Evolutionary conservation across 2,888 invertebrate genomes (phyloP).

Genomic region (Volucella zonaria): DNA sequence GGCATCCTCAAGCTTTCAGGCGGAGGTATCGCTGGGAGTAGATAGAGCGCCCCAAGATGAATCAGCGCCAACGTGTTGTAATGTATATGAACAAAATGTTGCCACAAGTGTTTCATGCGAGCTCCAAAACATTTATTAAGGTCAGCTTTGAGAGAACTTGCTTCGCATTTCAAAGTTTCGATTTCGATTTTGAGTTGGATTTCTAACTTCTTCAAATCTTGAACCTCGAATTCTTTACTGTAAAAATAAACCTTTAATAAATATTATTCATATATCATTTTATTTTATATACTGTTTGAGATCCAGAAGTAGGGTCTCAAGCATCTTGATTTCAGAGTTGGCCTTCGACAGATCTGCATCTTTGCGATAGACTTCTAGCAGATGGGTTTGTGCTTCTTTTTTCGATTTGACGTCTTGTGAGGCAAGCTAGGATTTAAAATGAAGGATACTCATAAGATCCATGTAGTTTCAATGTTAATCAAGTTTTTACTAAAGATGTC

Average conservation of each 20-base stretch:
- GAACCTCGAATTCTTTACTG: slow-evolving; percentile 75
- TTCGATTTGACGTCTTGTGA: slow-evolving; percentile 63
- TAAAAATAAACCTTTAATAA: neutral
- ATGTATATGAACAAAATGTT: slow-evolving; percentile 76
- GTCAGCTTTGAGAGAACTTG: slow-evolving; percentile 74
- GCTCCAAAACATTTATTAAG: slow-evolving; percentile 77
- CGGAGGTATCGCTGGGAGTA: slow-evolving; percentile 79
- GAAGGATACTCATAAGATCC: too few species aligned
- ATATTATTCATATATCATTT: neutral
- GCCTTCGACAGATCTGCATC: slow-evolving; percentile 54
- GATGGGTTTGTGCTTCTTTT: slow-evolving; percentile 69
- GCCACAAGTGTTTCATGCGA: slow-evolving; percentile 77
- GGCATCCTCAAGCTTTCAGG: slow-evolving; percentile 70
- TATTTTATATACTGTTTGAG: slow-evolving; percentile 71
- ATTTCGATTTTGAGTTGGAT: slow-evolving; percentile 75
- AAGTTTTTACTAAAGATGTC: too few species aligned
- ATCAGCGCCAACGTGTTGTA: slow-evolving; percentile 77
- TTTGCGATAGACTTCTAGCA: slow-evolving; percentile 31
- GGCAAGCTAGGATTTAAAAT: slow-evolving; percentile 57
- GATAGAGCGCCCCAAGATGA: slow-evolving; percentile 78
- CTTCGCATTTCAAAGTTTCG: slow-evolving; percentile 60
- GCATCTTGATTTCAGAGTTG: slow-evolving; percentile 61
- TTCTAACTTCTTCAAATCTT: slow-evolving; percentile 49
- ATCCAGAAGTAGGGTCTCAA: slow-evolving; percentile 64
- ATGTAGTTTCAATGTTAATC: too few species aligned